A percentile compares a stretch with the other conserved stretches of the same genome.
Evolutionary conservation across 2,888 invertebrate genomes (phyloP).

Genomic region (Thumatha senex): DNA sequence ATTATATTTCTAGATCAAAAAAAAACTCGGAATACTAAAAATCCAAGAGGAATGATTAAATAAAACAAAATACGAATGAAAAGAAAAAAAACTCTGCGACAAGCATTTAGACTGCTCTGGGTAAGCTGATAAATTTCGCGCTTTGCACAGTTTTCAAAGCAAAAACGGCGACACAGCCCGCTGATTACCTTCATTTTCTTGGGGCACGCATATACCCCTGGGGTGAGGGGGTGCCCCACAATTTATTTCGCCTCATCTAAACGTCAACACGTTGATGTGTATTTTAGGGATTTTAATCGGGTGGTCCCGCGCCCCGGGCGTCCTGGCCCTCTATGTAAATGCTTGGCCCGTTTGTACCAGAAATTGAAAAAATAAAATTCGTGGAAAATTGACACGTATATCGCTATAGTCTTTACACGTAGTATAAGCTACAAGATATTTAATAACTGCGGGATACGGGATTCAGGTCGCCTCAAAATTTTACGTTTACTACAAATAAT

Average conservation of each 20-base stretch:
- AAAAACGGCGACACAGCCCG: slow-evolving; percentile 42
- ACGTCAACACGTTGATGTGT: slow-evolving; percentile 81
- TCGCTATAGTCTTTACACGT: slow-evolving; percentile 55
- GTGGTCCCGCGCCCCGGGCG: slow-evolving; percentile 44
- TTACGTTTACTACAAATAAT: too few relatives aligned
- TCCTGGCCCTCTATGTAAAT: slow-evolving; percentile 66
- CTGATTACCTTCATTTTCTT: slow-evolving; percentile 79
- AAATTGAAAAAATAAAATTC: slow-evolving; percentile 79
- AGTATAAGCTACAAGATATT: slow-evolving; percentile 27
- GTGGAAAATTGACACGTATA: slow-evolving; percentile 68
- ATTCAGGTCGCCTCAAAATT: too few relatives aligned
- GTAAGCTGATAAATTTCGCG: slow-evolving; percentile 49
- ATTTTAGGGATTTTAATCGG: slow-evolving; percentile 80
- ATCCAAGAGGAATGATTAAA: slow-evolving; percentile 32
- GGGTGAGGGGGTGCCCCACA: slow-evolving; percentile 51
- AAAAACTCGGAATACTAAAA: slow-evolving; percentile 13
- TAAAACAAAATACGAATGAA: slow-evolving; percentile 17
- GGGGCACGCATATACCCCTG: slow-evolving; percentile 66
- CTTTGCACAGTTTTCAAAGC: slow-evolving; percentile 47
- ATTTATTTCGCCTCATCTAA: slow-evolving; percentile 81
- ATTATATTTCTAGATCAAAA: slow-evolving; percentile 13
- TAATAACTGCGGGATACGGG: slow-evolving; percentile 10
- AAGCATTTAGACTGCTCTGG: slow-evolving; percentile 28
- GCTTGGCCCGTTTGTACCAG: slow-evolving; percentile 53
- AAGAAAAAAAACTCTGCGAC: slow-evolving; percentile 29